Evolutionary conservation across 1,140 invertebrate genomes (phyloP), one percentile per base, ranked within the genome.

Genomic region (Plodia interpunctella): DNA sequence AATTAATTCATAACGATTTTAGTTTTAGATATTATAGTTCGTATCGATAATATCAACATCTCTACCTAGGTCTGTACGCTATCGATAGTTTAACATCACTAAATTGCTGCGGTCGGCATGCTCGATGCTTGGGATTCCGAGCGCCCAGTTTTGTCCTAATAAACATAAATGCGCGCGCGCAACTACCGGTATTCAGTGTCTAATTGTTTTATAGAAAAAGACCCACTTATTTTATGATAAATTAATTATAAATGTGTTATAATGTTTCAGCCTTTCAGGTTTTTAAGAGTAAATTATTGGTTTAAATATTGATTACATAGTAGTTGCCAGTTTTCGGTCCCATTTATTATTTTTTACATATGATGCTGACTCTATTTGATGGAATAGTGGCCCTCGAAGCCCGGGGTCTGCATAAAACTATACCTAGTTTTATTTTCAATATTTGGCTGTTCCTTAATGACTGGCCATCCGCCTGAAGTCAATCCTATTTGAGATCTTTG

Each of bases 101-200:
- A 15, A 32, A 11, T 15, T n/a, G 51, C 51, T n/a, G 49, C 49
- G 49, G 49, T 20, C 20, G 49, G 49, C 49, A 11, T 9, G 17
- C 20, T 28, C 44, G 57, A 35, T 49, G 60, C 51, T 18, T 58
- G 19, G 55, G 67, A 70, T 70, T 68, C 68, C 68, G 54, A 53
- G 55, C 49, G 59, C 52, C 19, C 49, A 18, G 59, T 57, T 71
- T 66, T 70, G 55, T 60, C 55, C 57, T 68, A 69, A 75, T 74
- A 70, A 70, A 77, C 63, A 78, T 65, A 32, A 32, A 32, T 32
- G 30, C 11, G 30, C 30, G 11, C 4, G 64, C 38, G 57, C 54
- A 64, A 56, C n/a, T n/a, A n/a, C 59, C 57, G 65, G 61, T 70
- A 75, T 71, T 62, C 60, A 62, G 60, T 54, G 62, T 62, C 65